Conservation (phyloP, 2,888 invertebrate species). For the Himalopsyche kuldschensis region DNA sequence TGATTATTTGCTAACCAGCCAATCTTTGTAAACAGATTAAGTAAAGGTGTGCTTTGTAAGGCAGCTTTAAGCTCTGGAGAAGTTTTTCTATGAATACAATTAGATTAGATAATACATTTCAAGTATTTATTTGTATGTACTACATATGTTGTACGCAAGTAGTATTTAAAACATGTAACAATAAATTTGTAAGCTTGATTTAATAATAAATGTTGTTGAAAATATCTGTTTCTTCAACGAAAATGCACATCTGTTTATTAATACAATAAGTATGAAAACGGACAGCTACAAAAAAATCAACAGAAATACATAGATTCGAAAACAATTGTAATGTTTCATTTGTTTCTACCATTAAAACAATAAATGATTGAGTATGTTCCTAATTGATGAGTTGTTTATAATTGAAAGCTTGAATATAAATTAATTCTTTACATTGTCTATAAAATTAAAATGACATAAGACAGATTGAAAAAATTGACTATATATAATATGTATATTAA, state of each 20-base stretch:
- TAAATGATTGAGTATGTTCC: too few relatives aligned
- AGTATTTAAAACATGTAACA: background rate
- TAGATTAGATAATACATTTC: background rate
- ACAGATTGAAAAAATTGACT: too few relatives aligned
- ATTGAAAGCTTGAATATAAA: too few relatives aligned
- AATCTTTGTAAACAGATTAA: background rate
- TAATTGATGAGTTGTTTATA: too few relatives aligned
- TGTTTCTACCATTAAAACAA: too few relatives aligned
- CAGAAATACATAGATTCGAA: too few relatives aligned
- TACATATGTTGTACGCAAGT: background rate
- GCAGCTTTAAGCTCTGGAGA: background rate
- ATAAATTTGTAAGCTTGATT: background rate
- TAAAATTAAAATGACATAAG: too few relatives aligned
- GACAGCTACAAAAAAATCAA: too few relatives aligned
- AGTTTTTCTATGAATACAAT: background rate
- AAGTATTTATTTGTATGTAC: background rate
- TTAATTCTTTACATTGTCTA: too few relatives aligned
- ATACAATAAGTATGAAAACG: too few relatives aligned
- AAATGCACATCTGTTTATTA: background rate
- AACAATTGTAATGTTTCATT: too few relatives aligned
- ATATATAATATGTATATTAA: too few relatives aligned
- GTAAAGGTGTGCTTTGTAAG: background rate
- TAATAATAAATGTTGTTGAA: background rate
- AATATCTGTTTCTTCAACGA: background rate
- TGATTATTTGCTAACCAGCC: background rate